Evolutionary conservation across 2,797 vertebrate species (phyloP).

Genomic region (Brachyalestes nurse): DNA sequence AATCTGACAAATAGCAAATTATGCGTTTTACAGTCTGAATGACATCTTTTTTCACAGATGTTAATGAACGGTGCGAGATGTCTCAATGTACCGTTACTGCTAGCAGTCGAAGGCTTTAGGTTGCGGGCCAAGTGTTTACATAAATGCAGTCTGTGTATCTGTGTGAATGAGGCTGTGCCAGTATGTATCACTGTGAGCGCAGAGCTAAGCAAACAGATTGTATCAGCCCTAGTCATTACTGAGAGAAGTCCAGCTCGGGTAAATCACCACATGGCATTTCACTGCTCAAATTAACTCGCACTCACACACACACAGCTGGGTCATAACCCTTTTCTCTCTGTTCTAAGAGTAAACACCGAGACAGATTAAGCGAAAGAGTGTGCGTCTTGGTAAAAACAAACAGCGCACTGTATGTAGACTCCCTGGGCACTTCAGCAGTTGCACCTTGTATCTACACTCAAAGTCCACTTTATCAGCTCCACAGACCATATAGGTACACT

Average conservation of each 20-base stretch:
- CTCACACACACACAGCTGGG: conserved; percentile 21
- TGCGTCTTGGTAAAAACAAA: not conserved
- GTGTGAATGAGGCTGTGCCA: not conserved
- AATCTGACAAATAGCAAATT: conserved; percentile 41
- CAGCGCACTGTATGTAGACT: not conserved
- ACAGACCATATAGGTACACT: not conserved
- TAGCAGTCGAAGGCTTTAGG: not conserved
- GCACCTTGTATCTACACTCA: too few relatives aligned
- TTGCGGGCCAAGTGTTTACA: not conserved
- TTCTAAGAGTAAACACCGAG: conserved; percentile 2
- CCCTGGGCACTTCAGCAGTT: not conserved
- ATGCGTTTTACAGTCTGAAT: conserved; percentile 19
- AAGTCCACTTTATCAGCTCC: not conserved
- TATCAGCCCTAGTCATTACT: conserved; percentile 33
- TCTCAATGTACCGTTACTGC: not conserved
- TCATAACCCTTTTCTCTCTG: conserved; percentile 27
- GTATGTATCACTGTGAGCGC: not conserved
- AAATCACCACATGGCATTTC: conserved; percentile 38
- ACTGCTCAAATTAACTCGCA: conserved; percentile 23
- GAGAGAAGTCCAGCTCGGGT: conserved; percentile 31
- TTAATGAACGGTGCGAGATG: not conserved
- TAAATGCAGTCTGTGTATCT: not conserved
- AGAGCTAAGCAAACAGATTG: conserved; percentile 15
- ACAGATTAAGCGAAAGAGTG: not conserved
- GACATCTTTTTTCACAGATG: conserved; percentile 23